Conservation (phyloP, 2,797 vertebrate species). For the Phataginus tricuspis region DNA sequence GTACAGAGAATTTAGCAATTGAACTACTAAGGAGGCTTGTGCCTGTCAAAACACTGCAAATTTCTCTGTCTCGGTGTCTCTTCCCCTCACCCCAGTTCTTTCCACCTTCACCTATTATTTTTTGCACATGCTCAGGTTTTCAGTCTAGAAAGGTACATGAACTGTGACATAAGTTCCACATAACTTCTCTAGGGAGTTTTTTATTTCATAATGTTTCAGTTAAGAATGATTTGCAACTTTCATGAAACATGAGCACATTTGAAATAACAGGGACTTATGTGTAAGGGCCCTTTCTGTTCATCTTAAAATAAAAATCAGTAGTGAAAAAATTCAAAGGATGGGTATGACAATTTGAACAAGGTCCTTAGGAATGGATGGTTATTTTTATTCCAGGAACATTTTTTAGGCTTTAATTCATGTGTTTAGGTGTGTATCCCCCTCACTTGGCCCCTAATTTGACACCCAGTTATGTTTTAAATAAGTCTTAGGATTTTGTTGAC, state of each 20-base stretch:
- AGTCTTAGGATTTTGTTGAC: constrained; percentile 37
- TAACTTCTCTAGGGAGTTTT: constrained; percentile 18
- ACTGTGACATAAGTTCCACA: background rate
- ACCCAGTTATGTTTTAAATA: constrained; percentile 53
- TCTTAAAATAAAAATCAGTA: constrained; percentile 60
- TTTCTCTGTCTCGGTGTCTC: background rate
- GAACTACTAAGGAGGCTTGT: background rate
- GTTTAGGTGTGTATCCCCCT: background rate
- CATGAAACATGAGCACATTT: background rate
- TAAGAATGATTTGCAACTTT: constrained; percentile 46
- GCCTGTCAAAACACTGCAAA: background rate
- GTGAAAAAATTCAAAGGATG: constrained; percentile 25
- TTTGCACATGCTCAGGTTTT: constrained; percentile 9
- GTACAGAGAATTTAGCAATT: constrained; percentile 2
- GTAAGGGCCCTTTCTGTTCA: background rate
- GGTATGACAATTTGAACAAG: constrained; percentile 33
- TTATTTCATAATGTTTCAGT: constrained; percentile 32
- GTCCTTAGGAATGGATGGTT: background rate
- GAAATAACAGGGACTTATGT: background rate
- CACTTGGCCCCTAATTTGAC: background rate
- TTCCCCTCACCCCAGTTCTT: background rate
- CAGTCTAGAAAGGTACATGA: background rate
- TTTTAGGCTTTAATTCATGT: constrained; percentile 1
- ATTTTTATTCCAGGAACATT: background rate
- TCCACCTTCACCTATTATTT: background rate